Base-by-base conservation (phyloP, 1,140 invertebrate species). In the Cyphomyrmex costatus region DNA sequence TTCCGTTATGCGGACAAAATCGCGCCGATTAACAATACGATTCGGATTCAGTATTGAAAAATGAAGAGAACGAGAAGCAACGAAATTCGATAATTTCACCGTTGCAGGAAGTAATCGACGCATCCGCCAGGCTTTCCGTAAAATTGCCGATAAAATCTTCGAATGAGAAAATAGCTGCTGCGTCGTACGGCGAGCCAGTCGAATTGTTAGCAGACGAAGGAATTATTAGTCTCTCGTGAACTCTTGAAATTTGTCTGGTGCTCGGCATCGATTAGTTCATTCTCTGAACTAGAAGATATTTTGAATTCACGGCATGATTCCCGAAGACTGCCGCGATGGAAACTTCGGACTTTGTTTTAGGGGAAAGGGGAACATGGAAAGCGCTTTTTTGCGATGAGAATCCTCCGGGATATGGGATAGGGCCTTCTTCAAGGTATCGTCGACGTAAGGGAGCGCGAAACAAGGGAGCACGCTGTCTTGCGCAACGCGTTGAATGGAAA, bases 141-240 rank as follows among this genome's bases (percentile, higher is more conserved):
- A n/a, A 56, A 77, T 51, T 33, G 7, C 21, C 60, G 56, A 53
- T 21, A 21, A 49, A 82, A 73, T 51, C 49, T n/a, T 6, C 51
- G 49, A 30, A 24, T 16, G 53, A 58, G 42, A 53, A 73, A 85
- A 71, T 33, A 70, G n/a, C 36, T 53, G 14, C 33, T 53, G 24
- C 58, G 19, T 12, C 51, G 53, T 12, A 16, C 65, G 27, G 27
- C 53, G 65, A 71, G 30, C 33, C 14, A 42, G 16, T 14, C 33
- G 70, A 56, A 24, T 56, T 80, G 33, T 80, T 14, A 70, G 30
- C 65, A 24, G 63, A 36, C 30, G 24, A 70, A 56, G n/a, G 65
- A 58, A 61, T 70, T 85, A 89, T 89, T 85, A 88, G 46, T 71
- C 61, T 73, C 77, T 68, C 51, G 53, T 82, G 30, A 86, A 74